A percentile compares a stretch with the other conserved stretches of the same genome.
These are phyloP conservation scores for Ictalurus punctatus DNA, from an alignment of 2,113 vertebrate species.

Conservation along the genomic window DNA sequence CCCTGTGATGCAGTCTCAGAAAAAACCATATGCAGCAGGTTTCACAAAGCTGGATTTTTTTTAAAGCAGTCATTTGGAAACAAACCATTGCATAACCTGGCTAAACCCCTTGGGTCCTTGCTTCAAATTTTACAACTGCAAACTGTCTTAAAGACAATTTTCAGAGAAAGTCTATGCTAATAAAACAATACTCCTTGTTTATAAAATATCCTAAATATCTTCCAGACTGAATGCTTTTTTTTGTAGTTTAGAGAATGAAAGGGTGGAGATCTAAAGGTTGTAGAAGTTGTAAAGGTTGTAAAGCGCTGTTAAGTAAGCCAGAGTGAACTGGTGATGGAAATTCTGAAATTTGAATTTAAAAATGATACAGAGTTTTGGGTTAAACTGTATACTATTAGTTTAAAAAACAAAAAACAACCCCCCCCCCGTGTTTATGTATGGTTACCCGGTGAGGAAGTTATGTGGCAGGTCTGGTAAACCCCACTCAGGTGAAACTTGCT, in stretches of 20 bases:
- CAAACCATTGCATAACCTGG: not conserved
- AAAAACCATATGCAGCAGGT: not conserved
- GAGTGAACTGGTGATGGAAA: not conserved
- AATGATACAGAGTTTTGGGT: not conserved
- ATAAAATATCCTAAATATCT: not conserved
- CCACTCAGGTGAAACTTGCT: slow-evolving; percentile 48
- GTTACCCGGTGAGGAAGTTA: slow-evolving; percentile 68
- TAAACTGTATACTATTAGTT: not conserved
- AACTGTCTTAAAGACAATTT: not conserved
- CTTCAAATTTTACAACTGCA: not conserved
- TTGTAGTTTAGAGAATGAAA: no score
- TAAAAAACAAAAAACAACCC: no score
- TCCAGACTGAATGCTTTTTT: no score
- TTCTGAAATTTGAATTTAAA: not conserved
- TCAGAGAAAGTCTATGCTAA: not conserved
- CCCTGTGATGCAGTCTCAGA: not conserved
- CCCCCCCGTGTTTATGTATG: not conserved
- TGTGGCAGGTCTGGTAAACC: slow-evolving; percentile 54
- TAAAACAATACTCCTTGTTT: not conserved
- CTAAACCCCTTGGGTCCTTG: not conserved
- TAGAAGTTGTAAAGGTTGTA: not conserved
- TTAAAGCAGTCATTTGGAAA: not conserved
- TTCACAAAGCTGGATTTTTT: not conserved
- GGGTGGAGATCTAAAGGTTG: not conserved
- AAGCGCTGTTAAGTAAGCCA: not conserved